Conservation (phyloP, 2,797 vertebrate genomes). For the Paguma larvata region DNA sequence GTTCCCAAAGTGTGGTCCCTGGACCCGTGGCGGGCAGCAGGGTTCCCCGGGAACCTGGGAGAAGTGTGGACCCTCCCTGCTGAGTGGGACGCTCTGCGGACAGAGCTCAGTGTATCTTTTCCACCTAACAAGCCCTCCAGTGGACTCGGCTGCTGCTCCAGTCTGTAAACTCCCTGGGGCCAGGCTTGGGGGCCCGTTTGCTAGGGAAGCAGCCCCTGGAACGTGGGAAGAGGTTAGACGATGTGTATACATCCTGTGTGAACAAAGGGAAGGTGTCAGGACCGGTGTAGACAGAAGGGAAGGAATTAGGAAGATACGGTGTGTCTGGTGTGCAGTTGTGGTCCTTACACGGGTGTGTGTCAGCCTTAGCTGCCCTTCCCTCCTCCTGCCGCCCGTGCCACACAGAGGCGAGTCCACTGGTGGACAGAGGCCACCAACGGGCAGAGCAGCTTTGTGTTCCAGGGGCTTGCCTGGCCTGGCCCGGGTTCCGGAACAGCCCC, state of each 20-base stretch:
- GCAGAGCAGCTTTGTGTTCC: background rate
- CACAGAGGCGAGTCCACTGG: background rate
- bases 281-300: too few relatives aligned
- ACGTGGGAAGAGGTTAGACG: background rate
- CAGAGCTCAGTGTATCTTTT: accelerated
- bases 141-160: background rate
- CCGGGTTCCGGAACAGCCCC: background rate
- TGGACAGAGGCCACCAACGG: background rate
- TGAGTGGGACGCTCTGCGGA: background rate
- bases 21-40: background rate
- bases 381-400: too few relatives aligned
- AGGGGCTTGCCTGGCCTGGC: background rate
- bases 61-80: background rate
- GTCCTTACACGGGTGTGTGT: accelerated
- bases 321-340: accelerated
- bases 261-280: background rate
- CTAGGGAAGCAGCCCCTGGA: background rate
- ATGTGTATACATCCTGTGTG: background rate
- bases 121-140: background rate
- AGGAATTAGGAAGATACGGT: background rate
- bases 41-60: background rate
- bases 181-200: background rate
- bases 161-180: background rate
- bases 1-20: background rate
- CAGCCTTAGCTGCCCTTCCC: background rate